These are phyloP conservation scores for Argyrosomus regius DNA, from an alignment of 2,797 vertebrate species.

Conservation along the genomic window DNA sequence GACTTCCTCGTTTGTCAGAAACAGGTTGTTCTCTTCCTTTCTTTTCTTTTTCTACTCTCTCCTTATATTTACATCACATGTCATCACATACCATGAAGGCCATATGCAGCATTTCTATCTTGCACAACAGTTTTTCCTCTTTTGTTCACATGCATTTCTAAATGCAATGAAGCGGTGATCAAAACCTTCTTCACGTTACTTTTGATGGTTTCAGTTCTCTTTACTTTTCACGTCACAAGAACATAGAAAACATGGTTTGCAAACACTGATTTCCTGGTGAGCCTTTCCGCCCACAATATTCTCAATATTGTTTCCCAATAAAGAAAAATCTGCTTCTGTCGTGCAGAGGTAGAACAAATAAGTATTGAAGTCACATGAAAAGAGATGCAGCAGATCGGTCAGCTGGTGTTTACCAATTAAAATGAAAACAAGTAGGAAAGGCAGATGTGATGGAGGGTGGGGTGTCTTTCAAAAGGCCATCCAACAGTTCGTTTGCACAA, in stretches of 20 bases:
- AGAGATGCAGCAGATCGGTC: not conserved
- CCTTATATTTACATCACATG: not conserved
- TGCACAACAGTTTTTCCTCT: not conserved
- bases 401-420: not conserved
- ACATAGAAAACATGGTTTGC: not conserved
- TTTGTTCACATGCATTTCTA: not conserved
- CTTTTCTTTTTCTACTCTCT: not conserved
- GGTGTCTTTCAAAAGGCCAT: no score
- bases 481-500: no score
- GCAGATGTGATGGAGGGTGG: not conserved
- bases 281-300: not conserved
- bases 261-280: not conserved
- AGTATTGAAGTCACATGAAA: not conserved
- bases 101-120: not conserved
- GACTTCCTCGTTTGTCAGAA: constrained; percentile 58
- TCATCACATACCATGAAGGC: not conserved
- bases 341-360: not conserved
- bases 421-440: not conserved
- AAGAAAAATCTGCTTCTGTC: not conserved
- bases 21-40: constrained; percentile 22
- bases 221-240: not conserved
- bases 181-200: not conserved
- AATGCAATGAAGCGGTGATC: no score
- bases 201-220: not conserved
- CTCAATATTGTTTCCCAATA: not conserved